Base-by-base conservation (phyloP, 2,888 invertebrate genomes). In the Chalcis sispes region DNA sequence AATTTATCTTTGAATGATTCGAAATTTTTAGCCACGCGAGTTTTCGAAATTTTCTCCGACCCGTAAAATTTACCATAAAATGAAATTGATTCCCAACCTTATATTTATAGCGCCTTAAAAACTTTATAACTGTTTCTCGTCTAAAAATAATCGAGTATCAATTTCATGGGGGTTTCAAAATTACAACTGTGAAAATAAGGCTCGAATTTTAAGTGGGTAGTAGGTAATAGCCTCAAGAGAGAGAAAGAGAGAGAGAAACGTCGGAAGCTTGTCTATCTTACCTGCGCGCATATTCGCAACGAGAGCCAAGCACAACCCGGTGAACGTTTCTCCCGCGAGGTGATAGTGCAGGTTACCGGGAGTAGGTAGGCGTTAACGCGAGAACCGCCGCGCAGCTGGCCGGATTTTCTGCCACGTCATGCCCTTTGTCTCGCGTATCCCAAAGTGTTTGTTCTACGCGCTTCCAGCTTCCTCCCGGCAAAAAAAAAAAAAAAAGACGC, bases 401-500 rank as follows among this genome's bases (percentile, higher is more conserved):
- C 58, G 61, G 54, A 42, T 46, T 62, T 75, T 23, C 3, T 10
- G 67, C 67, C 67, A 67, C 73, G 73, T 73, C 73, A 73, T 61
- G 42, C 36, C 46, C 64, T 66, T 69, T 59, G 72, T 71, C 40
- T 32, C 46, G 25, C 40, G n/a, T 3, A 3, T 8, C n/a, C n/a
- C n/a, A 3, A 10, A 25, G 2, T 58, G 32, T 72, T 72, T 56
- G 42, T 25, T 20, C 46, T 70, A 69, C 36, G 36, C 70, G 46
- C 25, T 10, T 25, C 20, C 1, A 42, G 27, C 56, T 5, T 56
- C 65, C 32, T 65, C 7, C 56, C 36, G 65, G 58, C 72, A 74
- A 77, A 79, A 70, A 66, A 76, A 52, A 27, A 42, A 74, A 77
- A 79, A 70, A 66, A 76, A 52, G 27, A 42, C 62, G 40, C 32